Base-by-base conservation (phyloP, 2,797 vertebrate genomes). In the Enteromius viviparus region DNA sequence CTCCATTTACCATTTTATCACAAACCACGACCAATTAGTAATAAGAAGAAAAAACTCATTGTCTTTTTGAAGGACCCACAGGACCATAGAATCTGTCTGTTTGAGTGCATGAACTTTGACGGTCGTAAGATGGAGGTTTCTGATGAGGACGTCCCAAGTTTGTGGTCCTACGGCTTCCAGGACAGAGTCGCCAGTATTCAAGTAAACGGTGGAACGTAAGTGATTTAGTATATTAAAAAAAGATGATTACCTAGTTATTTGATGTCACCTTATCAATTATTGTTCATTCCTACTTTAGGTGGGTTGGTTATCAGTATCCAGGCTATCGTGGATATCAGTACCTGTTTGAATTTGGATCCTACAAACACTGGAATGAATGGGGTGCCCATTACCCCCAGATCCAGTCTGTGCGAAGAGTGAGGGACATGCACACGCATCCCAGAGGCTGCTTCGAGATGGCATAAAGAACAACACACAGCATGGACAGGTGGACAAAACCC, bases 101-200 rank as follows among this genome's bases (percentile, higher is more conserved):
- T 65, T 76, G 95, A 96, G 88, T 92, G 93, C 84, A 83, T 90
- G 74, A 95, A 95, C 89, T 96, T 96, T 26, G 94, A 96, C 70
- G 96, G 96, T n/a, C 94, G 95, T 76, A 96, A 96, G 89, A 96
- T 96, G 95, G 96, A 96, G 85, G 94, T 96, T 85, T 95, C 93
- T 26, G 95, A 96, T 66, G 95, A 96, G 89, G 96, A 96, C 65
- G 95, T 96, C 76, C 96, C 95, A 77, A 96, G 95, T 87, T 88
- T 96, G 88, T 96, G 95, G 95, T 95, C 93, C 68, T 95, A 96
- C 1, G 95, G 96, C 82, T 96, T 96, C 91, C 95, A 95, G 91
- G 95, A 96, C 84, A 94, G 92, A 21, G 95, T 96, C 4, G 93
- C 91, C 70, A 96, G 96, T 85, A 89, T 96, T 88, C 94, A 96